Percentiles rank a stretch among this genome's conserved stretches.
These are phyloP conservation scores for Tetragonisca angustula DNA, from an alignment of 2,888 invertebrate species.

Conservation along the genomic window DNA sequence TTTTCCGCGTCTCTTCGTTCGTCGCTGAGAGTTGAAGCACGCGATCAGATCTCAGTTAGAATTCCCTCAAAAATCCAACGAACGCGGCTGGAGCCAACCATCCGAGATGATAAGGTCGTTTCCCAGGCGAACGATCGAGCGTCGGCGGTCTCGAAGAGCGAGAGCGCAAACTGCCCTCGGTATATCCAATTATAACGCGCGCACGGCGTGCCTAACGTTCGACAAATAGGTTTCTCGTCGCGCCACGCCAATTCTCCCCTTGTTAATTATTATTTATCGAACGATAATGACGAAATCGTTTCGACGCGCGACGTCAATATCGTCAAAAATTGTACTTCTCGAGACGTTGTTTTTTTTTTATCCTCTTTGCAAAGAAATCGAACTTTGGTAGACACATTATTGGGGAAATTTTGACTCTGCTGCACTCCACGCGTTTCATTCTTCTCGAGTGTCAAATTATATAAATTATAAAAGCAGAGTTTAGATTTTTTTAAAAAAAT, in stretches of 20 bases:
- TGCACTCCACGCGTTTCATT: too few species aligned
- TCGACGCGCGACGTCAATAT: neutral
- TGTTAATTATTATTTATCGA: slow-evolving; percentile 67
- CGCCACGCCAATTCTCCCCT: slow-evolving; percentile 35
- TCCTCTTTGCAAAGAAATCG: too few species aligned
- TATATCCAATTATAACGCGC: slow-evolving; percentile 60
- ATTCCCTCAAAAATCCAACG: slow-evolving; percentile 19
- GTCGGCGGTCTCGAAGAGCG: slow-evolving; percentile 21
- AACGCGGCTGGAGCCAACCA: neutral
- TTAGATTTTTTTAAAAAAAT: too few species aligned
- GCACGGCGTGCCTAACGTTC: slow-evolving; percentile 39
- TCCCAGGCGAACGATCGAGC: slow-evolving; percentile 44
- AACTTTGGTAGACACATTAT: too few species aligned
- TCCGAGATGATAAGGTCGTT: slow-evolving; percentile 36
- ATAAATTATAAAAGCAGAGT: too few species aligned
- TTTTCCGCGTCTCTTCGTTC: neutral
- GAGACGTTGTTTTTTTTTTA: too few species aligned
- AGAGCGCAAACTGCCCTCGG: slow-evolving; percentile 18
- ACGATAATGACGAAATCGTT: slow-evolving; percentile 12
- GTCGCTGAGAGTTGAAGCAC: neutral
- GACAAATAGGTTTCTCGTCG: slow-evolving; percentile 41
- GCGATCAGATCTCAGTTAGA: too few species aligned
- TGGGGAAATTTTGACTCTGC: too few species aligned
- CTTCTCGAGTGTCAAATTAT: too few species aligned
- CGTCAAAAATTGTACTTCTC: neutral